phyloP scores from a whole-genome alignment of 1,140 invertebrate species.

The Phymastichus coffea region DNA sequence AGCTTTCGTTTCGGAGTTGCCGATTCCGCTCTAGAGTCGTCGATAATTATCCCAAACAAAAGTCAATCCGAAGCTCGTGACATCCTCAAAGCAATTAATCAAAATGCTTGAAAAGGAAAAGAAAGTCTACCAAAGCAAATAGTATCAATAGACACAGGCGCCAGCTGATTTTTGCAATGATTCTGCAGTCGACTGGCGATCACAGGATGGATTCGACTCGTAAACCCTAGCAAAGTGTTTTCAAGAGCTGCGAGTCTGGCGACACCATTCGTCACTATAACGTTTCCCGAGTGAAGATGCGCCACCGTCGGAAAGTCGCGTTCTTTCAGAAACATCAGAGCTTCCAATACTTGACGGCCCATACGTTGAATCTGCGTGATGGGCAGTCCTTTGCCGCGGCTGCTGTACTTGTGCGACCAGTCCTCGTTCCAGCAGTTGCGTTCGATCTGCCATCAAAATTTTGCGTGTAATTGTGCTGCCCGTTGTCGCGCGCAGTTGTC shows the following conservation, averaged over 20 bases:
- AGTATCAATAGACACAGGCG: constrained; percentile 67
- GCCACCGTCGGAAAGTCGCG: constrained; percentile 83
- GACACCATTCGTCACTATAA: constrained; percentile 87
- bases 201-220: constrained; percentile 65
- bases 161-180: constrained; percentile 32
- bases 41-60: no score
- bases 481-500: no score
- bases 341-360: constrained; percentile 85
- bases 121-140: constrained; percentile 70
- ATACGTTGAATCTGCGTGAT: constrained; percentile 79
- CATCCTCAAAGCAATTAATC: no score
- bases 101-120: no score
- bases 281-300: constrained; percentile 87
- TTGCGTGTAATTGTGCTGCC: no score
- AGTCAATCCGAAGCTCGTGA: no score
- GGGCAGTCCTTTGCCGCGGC: constrained; percentile 67
- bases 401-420: constrained; percentile 70
- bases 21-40: no score
- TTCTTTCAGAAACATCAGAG: constrained; percentile 81
- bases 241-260: constrained; percentile 80
- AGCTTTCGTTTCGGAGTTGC: no score
- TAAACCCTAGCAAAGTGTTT: constrained; percentile 78
- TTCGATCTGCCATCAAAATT: constrained; percentile 49
- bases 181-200: constrained; percentile 58
- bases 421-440: constrained; percentile 68